These are phyloP conservation scores for Caenorhabditis afra DNA, from an alignment of 2,888 invertebrate genomes.

Conservation along the genomic window DNA sequence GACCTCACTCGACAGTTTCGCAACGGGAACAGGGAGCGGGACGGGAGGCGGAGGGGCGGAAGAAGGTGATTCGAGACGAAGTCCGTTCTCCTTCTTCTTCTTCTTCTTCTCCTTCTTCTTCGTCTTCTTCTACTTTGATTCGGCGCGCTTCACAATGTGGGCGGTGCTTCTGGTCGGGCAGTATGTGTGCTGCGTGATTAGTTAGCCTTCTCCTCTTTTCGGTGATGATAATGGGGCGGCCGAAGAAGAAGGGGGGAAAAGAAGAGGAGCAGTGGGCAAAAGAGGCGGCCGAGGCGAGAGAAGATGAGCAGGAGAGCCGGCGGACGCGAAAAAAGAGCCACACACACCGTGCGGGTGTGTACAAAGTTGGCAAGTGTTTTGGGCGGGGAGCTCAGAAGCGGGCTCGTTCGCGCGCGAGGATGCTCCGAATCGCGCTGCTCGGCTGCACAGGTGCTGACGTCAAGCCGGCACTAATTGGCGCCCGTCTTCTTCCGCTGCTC, in stretches of 20 bases:
- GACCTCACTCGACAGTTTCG: constrained; percentile 26
- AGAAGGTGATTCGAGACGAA: constrained; percentile 1
- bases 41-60: constrained; percentile 3
- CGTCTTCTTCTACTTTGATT: constrained; percentile 22
- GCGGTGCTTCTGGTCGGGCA: constrained; percentile 28
- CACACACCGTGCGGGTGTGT: too few species aligned
- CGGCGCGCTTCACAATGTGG: constrained; percentile 37
- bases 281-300: constrained; percentile 10
- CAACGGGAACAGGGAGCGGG: too few species aligned
- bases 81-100: constrained; percentile 1
- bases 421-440: background rate
- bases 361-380: constrained; percentile 30
- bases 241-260: constrained; percentile 19
- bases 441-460: constrained; percentile 7
- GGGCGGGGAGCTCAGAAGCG: constrained; percentile 6
- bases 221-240: constrained; percentile 48
- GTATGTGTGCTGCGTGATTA: constrained; percentile 34
- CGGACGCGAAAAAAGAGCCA: constrained; percentile 15
- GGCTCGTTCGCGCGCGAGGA: background rate
- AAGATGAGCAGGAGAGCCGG: constrained; percentile 29
- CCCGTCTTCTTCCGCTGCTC: background rate
- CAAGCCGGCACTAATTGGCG: background rate
- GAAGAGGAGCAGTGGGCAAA: constrained; percentile 15
- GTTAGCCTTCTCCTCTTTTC: constrained; percentile 5
- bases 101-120: background rate